Evolutionary conservation across 2,888 invertebrate genomes (phyloP).

Genomic region (Linnaemya vulpina): DNA sequence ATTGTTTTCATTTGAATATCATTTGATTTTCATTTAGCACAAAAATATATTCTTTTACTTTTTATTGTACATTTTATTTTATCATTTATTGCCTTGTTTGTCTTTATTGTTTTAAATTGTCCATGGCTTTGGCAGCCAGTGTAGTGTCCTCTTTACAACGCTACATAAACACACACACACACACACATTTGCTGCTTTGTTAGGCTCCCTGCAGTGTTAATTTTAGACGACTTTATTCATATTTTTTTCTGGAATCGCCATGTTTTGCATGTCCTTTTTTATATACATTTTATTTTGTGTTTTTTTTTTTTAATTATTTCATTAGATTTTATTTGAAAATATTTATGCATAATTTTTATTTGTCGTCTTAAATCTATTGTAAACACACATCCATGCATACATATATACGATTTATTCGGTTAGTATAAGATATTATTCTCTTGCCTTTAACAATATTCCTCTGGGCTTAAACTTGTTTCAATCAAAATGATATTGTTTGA

Average conservation of each 20-base stretch:
- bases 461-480: no score
- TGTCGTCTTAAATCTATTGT: not conserved
- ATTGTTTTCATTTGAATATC: conserved; percentile 80
- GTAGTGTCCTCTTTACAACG: not conserved
- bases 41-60: conserved; percentile 34
- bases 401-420: not conserved
- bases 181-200: not conserved
- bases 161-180: not conserved
- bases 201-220: conserved; percentile 39
- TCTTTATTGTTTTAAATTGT: conserved; percentile 72
- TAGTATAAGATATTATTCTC: no score
- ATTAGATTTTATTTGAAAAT: not conserved
- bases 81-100: conserved; percentile 68
- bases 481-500: no score
- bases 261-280: not conserved
- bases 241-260: not conserved
- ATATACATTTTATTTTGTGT: not conserved
- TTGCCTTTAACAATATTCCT: no score
- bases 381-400: not conserved
- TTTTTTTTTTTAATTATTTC: not conserved
- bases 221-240: not conserved
- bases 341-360: not conserved
- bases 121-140: conserved; percentile 51
- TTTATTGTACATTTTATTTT: conserved; percentile 53
- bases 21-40: conserved; percentile 70